These are phyloP conservation scores for Zaprionus nigranus DNA, from an alignment of 1,140 invertebrate species.

Conservation along the genomic window DNA sequence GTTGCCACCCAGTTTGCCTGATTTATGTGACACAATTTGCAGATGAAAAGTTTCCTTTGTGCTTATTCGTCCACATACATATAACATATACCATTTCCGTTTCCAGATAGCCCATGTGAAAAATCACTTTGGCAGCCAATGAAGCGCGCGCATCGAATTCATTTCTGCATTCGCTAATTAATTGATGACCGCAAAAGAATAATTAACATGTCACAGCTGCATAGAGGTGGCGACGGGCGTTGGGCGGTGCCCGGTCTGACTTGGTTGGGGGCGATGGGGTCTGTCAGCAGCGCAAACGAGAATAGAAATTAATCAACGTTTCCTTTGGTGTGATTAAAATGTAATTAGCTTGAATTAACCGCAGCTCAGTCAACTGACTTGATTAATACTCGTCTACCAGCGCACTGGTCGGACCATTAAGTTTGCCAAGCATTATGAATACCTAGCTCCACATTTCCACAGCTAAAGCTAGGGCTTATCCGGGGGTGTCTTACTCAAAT, in stretches of 20 bases:
- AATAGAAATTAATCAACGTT: conserved; percentile 64
- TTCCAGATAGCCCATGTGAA: conserved; percentile 19
- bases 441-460: neutral
- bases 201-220: conserved; percentile 34
- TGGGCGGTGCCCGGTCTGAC: neutral
- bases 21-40: conserved; percentile 34
- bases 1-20: conserved; percentile 19
- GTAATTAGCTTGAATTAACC: conserved; percentile 65
- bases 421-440: conserved; percentile 6
- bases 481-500: neutral
- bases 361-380: conserved; percentile 41
- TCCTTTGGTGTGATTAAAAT: conserved; percentile 50
- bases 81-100: neutral
- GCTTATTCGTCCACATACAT: neutral
- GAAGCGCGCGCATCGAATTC: conserved; percentile 47
- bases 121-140: conserved; percentile 61
- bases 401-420: neutral
- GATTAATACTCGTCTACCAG: conserved; percentile 42
- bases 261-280: neutral
- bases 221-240: neutral
- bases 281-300: conserved; percentile 6
- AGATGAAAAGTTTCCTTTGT: conserved; percentile 9
- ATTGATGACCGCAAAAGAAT: conserved; percentile 53
- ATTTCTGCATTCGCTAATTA: conserved; percentile 62
- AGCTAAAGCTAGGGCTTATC: neutral